These are phyloP conservation scores for Nothobranchius kuhntae DNA, from an alignment of 2,113 vertebrate species.

Conservation along the genomic window DNA sequence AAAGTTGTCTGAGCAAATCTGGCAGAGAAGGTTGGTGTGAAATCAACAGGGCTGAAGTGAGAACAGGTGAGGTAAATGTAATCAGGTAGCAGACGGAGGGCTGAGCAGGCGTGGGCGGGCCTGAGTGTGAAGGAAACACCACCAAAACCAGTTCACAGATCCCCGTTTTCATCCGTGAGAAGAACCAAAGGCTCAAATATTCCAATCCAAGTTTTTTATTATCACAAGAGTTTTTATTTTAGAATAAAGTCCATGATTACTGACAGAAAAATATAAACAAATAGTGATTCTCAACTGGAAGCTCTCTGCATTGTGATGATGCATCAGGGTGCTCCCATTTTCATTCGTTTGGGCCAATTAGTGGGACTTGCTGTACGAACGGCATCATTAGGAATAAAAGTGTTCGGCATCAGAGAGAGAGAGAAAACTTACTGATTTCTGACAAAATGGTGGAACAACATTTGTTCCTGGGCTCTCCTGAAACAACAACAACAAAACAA, in stretches of 20 bases:
- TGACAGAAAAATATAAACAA: not conserved
- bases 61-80: constrained; percentile 23
- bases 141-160: not conserved
- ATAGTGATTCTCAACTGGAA: not conserved
- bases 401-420: too few species aligned
- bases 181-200: constrained; percentile 6
- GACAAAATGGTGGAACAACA: too few species aligned
- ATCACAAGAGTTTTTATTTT: not conserved
- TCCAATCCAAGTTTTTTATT: not conserved
- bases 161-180: not conserved
- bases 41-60: constrained; percentile 11
- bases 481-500: too few species aligned
- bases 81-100: constrained; percentile 26
- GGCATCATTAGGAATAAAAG: not conserved
- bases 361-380: not conserved
- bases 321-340: not conserved
- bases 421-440: too few species aligned
- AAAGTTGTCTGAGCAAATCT: constrained; percentile 5
- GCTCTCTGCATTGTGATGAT: not conserved
- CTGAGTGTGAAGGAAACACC: constrained; percentile 4
- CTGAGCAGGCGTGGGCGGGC: constrained; percentile 12
- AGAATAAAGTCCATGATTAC: not conserved
- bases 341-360: not conserved
- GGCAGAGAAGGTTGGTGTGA: constrained; percentile 15
- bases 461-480: too few species aligned